Conservation (phyloP, 2,797 vertebrate species). For the Coracias cyanogaster region DNA sequence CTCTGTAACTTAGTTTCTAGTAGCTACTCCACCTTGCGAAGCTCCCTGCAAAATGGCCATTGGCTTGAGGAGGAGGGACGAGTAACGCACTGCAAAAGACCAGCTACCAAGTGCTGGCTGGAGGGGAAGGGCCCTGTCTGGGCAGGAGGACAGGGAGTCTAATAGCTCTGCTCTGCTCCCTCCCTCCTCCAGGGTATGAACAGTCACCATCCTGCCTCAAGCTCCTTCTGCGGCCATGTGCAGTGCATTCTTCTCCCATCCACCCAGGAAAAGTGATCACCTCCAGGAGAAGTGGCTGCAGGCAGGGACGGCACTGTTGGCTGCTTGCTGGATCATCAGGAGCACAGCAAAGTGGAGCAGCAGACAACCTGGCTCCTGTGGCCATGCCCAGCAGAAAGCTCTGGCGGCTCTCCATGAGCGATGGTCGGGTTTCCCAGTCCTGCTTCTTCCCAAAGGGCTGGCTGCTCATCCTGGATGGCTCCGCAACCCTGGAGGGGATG, state of each 20-base stretch:
- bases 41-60: neutral
- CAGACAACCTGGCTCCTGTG: neutral
- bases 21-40: neutral
- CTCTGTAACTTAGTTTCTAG: neutral
- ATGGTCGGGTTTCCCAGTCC: neutral
- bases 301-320: neutral
- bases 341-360: neutral
- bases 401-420: neutral
- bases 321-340: accelerated
- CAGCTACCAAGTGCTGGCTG: neutral
- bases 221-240: neutral
- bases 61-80: neutral
- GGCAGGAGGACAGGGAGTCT: neutral
- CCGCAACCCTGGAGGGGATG: neutral
- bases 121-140: neutral
- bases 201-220: neutral
- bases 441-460: accelerated
- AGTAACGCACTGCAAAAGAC: neutral
- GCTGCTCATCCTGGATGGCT: accelerated
- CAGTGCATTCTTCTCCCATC: neutral
- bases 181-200: neutral
- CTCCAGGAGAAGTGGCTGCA: neutral
- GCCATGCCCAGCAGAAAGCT: neutral
- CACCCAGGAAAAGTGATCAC: neutral
- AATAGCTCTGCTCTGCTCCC: neutral